Conservation (phyloP, 2,888 invertebrate genomes). For the Cremastinae sp. region DNA sequence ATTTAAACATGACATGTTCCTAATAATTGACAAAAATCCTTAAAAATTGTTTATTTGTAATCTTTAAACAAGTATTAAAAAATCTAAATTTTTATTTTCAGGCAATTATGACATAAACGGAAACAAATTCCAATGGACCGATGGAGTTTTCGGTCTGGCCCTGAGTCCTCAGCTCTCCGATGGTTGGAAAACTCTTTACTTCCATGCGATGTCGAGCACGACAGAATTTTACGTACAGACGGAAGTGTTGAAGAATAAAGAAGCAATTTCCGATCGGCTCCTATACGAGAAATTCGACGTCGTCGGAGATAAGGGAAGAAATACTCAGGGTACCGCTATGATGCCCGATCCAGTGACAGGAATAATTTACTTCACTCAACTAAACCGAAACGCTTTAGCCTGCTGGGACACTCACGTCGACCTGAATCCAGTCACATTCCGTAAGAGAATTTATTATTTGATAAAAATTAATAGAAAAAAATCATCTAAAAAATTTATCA, state of each 20-base stretch:
- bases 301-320: slow-evolving; percentile 86
- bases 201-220: slow-evolving; percentile 91
- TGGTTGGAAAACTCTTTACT: slow-evolving; percentile 87
- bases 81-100: slow-evolving; percentile 35
- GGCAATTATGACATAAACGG: slow-evolving; percentile 90
- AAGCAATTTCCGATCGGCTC: slow-evolving; percentile 84
- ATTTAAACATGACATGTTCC: no score
- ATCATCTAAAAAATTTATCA: not conserved
- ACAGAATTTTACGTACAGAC: slow-evolving; percentile 91
- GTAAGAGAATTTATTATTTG: no score
- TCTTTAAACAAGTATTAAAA: not conserved
- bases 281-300: slow-evolving; percentile 87
- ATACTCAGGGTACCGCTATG: slow-evolving; percentile 88
- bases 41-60: slow-evolving; percentile 2
- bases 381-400: slow-evolving; percentile 88
- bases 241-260: slow-evolving; percentile 87
- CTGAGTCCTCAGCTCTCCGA: slow-evolving; percentile 82
- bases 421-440: slow-evolving; percentile 83
- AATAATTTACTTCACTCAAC: slow-evolving; percentile 88
- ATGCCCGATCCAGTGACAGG: slow-evolving; percentile 86
- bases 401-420: slow-evolving; percentile 90
- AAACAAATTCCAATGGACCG: slow-evolving; percentile 92
- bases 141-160: slow-evolving; percentile 90
- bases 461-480: no score
- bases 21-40: no score